A percentile compares a stretch with the other conserved stretches of the same genome.
Evolutionary conservation across 2,888 invertebrate genomes (phyloP).

Genomic region (Luperina nickerlii): DNA sequence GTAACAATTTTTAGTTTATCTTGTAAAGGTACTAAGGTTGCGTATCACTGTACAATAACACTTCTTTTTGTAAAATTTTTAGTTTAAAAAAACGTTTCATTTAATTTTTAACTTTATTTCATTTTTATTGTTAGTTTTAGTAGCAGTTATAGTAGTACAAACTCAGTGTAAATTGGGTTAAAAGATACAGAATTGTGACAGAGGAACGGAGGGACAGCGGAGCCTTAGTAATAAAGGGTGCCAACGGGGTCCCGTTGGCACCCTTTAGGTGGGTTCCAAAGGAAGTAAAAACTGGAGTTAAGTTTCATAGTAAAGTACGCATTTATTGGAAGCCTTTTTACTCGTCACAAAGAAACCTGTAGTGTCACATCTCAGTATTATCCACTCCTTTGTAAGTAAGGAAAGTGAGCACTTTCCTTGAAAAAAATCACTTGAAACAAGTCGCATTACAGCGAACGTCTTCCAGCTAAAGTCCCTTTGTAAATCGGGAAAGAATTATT

Average conservation of each 20-base stretch:
- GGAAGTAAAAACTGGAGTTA: background rate
- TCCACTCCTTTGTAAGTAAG: constrained; percentile 49
- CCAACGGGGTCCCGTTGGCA: no score
- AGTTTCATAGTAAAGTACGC: background rate
- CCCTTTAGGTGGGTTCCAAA: background rate
- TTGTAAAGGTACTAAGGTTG: background rate
- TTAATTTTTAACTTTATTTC: no score
- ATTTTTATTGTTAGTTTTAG: no score
- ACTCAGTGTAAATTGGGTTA: background rate
- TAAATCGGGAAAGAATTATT: constrained; percentile 73
- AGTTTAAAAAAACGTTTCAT: no score
- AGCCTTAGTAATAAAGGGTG: no score
- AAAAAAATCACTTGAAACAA: constrained; percentile 76
- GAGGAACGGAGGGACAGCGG: background rate
- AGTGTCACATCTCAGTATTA: constrained; percentile 50
- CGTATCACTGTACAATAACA: no score
- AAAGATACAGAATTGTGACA: background rate
- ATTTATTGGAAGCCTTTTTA: constrained; percentile 6
- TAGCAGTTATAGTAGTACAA: no score
- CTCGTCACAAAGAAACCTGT: constrained; percentile 30
- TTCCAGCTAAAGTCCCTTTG: constrained; percentile 71
- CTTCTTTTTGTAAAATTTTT: no score
- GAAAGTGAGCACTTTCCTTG: constrained; percentile 60
- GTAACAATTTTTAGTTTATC: background rate
- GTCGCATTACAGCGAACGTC: constrained; percentile 73